These are phyloP conservation scores for Heliconius congener DNA, from an alignment of 1,140 invertebrate genomes.

Conservation along the genomic window DNA sequence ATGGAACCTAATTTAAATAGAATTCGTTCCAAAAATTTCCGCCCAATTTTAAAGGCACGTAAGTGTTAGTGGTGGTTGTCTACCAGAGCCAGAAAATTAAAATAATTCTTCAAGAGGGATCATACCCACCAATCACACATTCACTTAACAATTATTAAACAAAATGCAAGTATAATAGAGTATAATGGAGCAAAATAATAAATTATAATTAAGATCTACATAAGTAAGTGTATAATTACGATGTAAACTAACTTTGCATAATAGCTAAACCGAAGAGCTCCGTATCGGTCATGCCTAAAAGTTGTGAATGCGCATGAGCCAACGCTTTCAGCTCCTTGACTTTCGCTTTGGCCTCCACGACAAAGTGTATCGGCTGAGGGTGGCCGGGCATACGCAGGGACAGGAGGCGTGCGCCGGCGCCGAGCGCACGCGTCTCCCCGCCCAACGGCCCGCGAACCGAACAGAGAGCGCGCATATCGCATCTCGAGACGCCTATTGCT, in stretches of 20 bases:
- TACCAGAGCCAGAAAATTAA: too few relatives aligned
- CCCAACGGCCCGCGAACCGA: constrained; percentile 80
- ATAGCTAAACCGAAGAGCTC: constrained; percentile 87
- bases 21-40: too few relatives aligned
- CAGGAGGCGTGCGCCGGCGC: constrained; percentile 72
- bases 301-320: constrained; percentile 82
- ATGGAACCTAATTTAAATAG: too few relatives aligned
- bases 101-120: too few relatives aligned
- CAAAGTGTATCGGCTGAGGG: constrained; percentile 75
- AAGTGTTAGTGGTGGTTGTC: too few relatives aligned
- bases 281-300: constrained; percentile 84
- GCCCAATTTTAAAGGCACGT: too few relatives aligned
- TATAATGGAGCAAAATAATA: neutral
- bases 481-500: constrained; percentile 79
- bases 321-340: constrained; percentile 86
- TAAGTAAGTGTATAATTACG: neutral
- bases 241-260: constrained; percentile 82
- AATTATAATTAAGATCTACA: neutral
- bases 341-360: constrained; percentile 85
- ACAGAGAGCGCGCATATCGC: constrained; percentile 82
- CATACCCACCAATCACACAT: too few relatives aligned
- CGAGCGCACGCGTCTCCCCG: constrained; percentile 72
- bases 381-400: constrained; percentile 73
- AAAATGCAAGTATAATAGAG: neutral
- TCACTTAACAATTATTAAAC: too few relatives aligned